Base-by-base conservation (phyloP, 2,888 invertebrate genomes). In the Lacanobia wlatinum region DNA sequence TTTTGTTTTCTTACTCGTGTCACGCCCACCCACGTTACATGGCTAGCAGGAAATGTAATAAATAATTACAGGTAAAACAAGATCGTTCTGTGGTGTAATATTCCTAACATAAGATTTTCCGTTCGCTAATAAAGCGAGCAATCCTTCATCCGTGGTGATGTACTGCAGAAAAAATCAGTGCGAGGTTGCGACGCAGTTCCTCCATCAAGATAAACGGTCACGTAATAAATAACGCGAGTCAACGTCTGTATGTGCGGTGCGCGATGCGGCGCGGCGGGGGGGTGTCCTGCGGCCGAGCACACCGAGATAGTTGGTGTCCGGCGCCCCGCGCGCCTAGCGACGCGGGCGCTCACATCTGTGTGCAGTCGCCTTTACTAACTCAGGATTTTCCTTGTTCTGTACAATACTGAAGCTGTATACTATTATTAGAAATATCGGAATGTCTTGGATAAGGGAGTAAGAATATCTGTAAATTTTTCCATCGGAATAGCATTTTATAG, bases 221-320 rank as follows among this genome's bases (percentile, higher is more conserved):
- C 78, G 84, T 83, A 85, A 83, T 81, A 77, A 85, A 80, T 84
- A 78, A 85, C 56, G 59, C 72, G 59, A 70, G 68, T 61, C 68
- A 50, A 66, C 59, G 55, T 75, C 60, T 67, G 18, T 18, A 18
- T 48, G 48, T 18, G 48, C 2, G 48, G 16, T 8, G 14, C 14
- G 43, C 14, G 43, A 12, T 3, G 43, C 40, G 43, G 43, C 3
- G 43, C 12, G 43, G 34, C 34, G 34, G 6, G 43, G 43, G 12
- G 43, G 43, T 12, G 52, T 61, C 56, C 55, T 61, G 70, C 55
- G 71, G 68, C 55, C 60, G 56, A 66, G 66, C 64, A 52, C 56
- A 76, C 70, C 64, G 63, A 59, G 69, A 64, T 56, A 62, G 73
- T 68, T 68, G 76, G 71, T 65, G 63, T 16, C 70, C 68, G 65